Base-by-base conservation (phyloP, 2,888 invertebrate species). In the Andrena dorsata region DNA sequence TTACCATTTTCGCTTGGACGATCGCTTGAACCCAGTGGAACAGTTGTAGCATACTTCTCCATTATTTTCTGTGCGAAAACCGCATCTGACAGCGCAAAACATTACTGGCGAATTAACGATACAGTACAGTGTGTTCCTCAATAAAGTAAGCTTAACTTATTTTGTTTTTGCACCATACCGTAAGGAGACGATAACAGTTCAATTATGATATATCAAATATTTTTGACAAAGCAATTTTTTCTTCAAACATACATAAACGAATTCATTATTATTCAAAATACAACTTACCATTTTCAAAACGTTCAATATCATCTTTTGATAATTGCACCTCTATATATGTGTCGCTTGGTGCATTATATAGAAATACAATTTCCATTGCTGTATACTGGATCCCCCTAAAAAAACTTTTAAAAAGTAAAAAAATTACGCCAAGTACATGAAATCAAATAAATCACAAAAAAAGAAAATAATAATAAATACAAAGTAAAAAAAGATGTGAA, bases 201-300 rank as follows among this genome's bases (percentile, higher is more conserved):
- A 49, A 49, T 49, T 49, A 8, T 49, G 49, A 49, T 49, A n/a
- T n/a, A 2, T 49, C n/a, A n/a, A n/a, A 49, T 49, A n/a, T n/a
- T 49, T n/a, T 49, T 49, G 49, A 49, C 16, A 49, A 49, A n/a
- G 51, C 6, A 51, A 51, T 51, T n/a, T 51, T 20, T 51, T 51
- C 32, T 49, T 49, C n/a, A 49, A n/a, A 49, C 49, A 49, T 49
- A n/a, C 49, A 49, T n/a, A 49, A 49, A 49, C 49, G 49, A n/a
- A n/a, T 49, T 49, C n/a, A n/a, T 49, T 16, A 49, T 49, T 49
- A 49, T 49, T 49, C n/a, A 51, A 20, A 51, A 51, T 51, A 51
- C 51, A 20, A 51, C 51, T 51, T 51, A 51, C 51, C 51, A 51
- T 51, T 51, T 30, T 30, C 6, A 28, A 3, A 6, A 6, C 51